Evolutionary conservation across 2,113 vertebrate species (phyloP).

Genomic region (Dolichotis patagonum): DNA sequence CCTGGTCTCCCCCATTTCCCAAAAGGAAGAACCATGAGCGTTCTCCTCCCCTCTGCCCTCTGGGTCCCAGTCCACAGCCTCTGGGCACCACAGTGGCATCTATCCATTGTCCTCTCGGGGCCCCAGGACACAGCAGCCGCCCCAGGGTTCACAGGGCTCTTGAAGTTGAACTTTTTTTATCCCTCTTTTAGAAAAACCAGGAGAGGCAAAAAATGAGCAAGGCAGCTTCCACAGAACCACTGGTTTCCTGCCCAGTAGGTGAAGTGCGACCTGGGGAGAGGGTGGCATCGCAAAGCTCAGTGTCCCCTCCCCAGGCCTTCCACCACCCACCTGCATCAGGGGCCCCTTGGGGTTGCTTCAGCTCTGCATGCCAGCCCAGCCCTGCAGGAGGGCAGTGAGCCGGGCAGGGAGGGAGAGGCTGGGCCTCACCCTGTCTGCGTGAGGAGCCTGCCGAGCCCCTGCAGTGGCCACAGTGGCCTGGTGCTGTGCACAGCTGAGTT

Average conservation of each 20-base stretch:
- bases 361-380: not conserved
- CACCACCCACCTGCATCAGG: not conserved
- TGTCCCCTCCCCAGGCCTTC: not conserved
- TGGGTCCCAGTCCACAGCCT: not conserved
- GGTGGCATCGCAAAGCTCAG: not conserved
- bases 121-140: not conserved
- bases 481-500: no score
- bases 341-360: not conserved
- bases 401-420: not conserved
- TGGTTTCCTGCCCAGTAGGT: not conserved
- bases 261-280: not conserved
- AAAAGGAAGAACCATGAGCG: not conserved
- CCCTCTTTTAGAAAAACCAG: not conserved
- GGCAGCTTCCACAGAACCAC: not conserved
- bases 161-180: not conserved
- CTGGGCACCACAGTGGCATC: not conserved
- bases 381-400: not conserved
- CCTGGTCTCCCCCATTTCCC: not conserved
- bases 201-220: not conserved
- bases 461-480: not conserved
- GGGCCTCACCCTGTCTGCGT: not conserved
- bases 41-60: not conserved
- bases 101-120: not conserved
- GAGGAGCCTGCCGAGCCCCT: not conserved
- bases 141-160: not conserved